Conservation (phyloP, 2,888 invertebrate species). For the Drosophila paracracens region DNA sequence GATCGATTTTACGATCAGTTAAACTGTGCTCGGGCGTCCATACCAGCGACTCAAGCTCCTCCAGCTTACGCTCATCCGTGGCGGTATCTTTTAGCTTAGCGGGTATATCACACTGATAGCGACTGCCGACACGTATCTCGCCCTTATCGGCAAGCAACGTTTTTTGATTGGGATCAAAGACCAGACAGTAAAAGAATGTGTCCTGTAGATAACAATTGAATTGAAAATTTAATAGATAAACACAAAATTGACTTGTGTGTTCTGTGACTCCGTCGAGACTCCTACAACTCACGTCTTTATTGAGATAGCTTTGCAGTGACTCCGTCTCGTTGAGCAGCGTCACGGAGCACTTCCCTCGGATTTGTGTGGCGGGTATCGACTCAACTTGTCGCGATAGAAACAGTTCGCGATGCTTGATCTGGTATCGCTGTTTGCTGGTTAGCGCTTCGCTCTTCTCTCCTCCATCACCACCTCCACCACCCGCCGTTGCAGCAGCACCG, state of each 20-base stretch:
- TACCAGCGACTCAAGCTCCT: constrained; percentile 94
- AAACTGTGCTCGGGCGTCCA: constrained; percentile 97
- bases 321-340: constrained; percentile 99
- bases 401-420: constrained; percentile 98
- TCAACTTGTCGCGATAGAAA: constrained; percentile 99
- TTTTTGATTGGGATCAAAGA: constrained; percentile 99
- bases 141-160: constrained; percentile 99
- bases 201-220: constrained; percentile 88
- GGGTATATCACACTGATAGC: constrained; percentile 98
- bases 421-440: constrained; percentile 95
- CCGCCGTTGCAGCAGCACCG: constrained; percentile 78
- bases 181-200: constrained; percentile 99
- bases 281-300: constrained; percentile 93
- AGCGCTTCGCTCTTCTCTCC: constrained; percentile 87
- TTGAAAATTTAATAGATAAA: not conserved
- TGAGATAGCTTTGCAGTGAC: constrained; percentile 97
- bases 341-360: constrained; percentile 99
- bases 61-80: constrained; percentile 87
- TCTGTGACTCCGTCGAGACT: constrained; percentile 52
- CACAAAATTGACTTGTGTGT: not conserved
- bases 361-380: constrained; percentile 99
- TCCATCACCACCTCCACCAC: constrained; percentile 57
- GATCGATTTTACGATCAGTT: constrained; percentile 98
- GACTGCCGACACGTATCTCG: constrained; percentile 95
- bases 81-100: constrained; percentile 92